A percentile compares a stretch with the other conserved stretches of the same genome.
phyloP scores from a whole-genome alignment of 2,113 vertebrate genomes.

The Pterophyllum scalare region DNA sequence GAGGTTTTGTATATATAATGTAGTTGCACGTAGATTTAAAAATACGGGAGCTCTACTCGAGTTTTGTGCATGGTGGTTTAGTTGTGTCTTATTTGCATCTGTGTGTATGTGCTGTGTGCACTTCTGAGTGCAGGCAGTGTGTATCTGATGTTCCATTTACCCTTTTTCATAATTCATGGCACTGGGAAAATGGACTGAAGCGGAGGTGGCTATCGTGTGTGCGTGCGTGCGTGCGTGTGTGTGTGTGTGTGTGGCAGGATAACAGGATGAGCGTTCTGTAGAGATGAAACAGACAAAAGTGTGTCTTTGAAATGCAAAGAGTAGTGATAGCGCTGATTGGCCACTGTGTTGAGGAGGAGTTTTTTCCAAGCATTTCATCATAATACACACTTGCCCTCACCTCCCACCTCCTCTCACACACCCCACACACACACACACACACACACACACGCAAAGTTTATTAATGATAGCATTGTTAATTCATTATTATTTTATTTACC shows the following conservation, averaged over 20 bases:
- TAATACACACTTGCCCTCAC: conserved; percentile 48
- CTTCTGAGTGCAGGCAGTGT: conserved; percentile 46
- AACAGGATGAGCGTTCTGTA: conserved; percentile 60
- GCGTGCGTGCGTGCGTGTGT: conserved; percentile 38
- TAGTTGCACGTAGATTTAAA: conserved; percentile 3
- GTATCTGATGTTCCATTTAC: conserved; percentile 73
- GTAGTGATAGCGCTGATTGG: conserved; percentile 64
- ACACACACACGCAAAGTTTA: conserved; percentile 25
- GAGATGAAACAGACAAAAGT: conserved; percentile 77
- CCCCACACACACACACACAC: conserved; percentile 1
- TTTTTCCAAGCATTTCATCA: conserved; percentile 73
- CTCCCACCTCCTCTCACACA: conserved; percentile 18
- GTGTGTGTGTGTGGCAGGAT: conserved; percentile 39
- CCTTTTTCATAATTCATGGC: conserved; percentile 76
- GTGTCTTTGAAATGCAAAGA: conserved; percentile 83
- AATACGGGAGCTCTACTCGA: background rate
- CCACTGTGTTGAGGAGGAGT: conserved; percentile 60
- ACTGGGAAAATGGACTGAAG: conserved; percentile 67
- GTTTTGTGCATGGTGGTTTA: conserved; percentile 6
- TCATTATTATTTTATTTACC: conserved; percentile 76
- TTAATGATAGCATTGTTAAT: conserved; percentile 68
- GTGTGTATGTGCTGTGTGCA: conserved; percentile 41
- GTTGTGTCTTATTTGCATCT: conserved; percentile 16
- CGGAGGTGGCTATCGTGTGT: conserved; percentile 29
- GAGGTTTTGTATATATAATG: background rate